Base-by-base conservation (phyloP, 1,140 invertebrate genomes). In the Limonius californicus region DNA sequence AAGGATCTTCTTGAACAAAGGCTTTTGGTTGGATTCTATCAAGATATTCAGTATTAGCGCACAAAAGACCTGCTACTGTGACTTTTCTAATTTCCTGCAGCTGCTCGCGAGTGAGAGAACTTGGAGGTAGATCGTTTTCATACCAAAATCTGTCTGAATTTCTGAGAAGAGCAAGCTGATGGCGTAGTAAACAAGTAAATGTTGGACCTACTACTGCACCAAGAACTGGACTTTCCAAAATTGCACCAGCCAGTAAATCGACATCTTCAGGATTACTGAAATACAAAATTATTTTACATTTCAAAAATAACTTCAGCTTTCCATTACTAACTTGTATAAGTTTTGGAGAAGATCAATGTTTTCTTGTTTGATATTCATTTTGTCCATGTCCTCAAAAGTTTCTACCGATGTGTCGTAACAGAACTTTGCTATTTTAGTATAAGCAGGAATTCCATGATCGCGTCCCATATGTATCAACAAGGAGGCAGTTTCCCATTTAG, bases 81-180 rank as follows among this genome's bases (percentile, higher is more conserved):
- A 89, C 85, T 74, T 93, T 92, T 61, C 91, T 84, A 35, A 98
- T 88, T 66, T 96, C 92, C 50, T 85, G 82, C 1, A 99, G 79
- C 77, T 99, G 97, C 53, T 88, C 87, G 58, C 83, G 70, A 6
- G 82, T 87, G 63, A 97, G 85, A 6, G 92, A 87, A 0, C 92
- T 93, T 0, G 94, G 94, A 0, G 93, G 92, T 21, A 96, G 83
- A 72, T 97, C 94, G 72, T 97, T 97, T 77, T 97, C 94, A 69
- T 95, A 97, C 93, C 94, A 98, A 71, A 95, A 97, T 59, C 95
- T 83, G 79, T 95, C 92, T 30, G 90, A 89, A 68, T 88, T 85
- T 63, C 91, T 86, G 0, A 92, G 75, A 54, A 88, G 85, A 21
- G 85, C 82, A 68, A 95, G 93, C 72, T 97, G 94, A 19, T 87